Percentiles rank a stretch among this genome's conserved stretches.
Conservation (phyloP, 2,888 invertebrate species). For the Leucoptera coffeella region DNA sequence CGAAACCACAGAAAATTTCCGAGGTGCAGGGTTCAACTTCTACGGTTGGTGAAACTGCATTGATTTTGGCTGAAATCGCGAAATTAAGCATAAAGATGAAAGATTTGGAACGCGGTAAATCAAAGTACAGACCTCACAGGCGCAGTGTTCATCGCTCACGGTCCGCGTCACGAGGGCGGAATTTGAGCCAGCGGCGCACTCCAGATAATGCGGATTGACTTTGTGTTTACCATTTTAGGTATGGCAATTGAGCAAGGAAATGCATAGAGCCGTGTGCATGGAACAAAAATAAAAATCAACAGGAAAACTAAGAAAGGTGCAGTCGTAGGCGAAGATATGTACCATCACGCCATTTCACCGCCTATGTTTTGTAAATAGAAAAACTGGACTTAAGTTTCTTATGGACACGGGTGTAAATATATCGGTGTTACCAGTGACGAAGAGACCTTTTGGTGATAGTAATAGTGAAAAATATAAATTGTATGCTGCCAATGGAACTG, state of each 20-base stretch:
- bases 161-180: too few species aligned
- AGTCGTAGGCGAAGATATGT: constrained; percentile 3
- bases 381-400: constrained; percentile 2
- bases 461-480: constrained; percentile 7
- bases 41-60: background rate
- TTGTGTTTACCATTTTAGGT: constrained; percentile 4
- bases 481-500: constrained; percentile 9
- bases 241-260: background rate
- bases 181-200: too few species aligned
- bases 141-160: too few species aligned
- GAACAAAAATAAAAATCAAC: too few species aligned
- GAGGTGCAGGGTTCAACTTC: background rate
- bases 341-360: constrained; percentile 1
- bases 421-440: constrained; percentile 4
- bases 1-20: background rate
- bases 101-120: constrained; percentile 1
- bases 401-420: constrained; percentile 5
- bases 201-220: constrained; percentile 1
- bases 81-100: background rate
- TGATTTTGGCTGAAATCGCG: background rate
- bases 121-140: background rate
- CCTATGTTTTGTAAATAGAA: constrained; percentile 3
- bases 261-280: constrained; percentile 1
- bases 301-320: constrained; percentile 3
- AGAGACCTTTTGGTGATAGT: background rate